Conservation (phyloP, 2,888 invertebrate genomes). For the Malthinus flaveolus region DNA sequence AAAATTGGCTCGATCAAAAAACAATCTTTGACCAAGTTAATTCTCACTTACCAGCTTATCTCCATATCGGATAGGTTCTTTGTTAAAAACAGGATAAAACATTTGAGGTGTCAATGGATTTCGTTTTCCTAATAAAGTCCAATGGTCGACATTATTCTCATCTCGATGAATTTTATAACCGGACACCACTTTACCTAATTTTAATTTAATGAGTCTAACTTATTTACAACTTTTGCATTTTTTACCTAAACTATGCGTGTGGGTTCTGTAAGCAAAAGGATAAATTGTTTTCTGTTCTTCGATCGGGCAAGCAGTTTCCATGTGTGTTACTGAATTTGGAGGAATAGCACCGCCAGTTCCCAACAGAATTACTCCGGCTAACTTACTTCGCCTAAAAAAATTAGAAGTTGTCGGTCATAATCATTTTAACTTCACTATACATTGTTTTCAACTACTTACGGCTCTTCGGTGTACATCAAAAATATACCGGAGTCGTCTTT, state of each 20-base stretch:
- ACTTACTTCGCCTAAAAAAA: conserved; percentile 71
- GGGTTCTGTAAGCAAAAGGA: conserved; percentile 94
- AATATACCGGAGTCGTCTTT: conserved; percentile 85
- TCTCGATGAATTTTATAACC: conserved; percentile 75
- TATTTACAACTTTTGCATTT: background rate
- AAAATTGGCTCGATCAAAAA: background rate
- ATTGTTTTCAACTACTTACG: conserved; percentile 57
- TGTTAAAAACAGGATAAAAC: conserved; percentile 83
- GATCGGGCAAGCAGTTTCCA: conserved; percentile 90
- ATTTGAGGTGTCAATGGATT: conserved; percentile 90
- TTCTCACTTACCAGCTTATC: conserved; percentile 65
- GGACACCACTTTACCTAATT: conserved; percentile 75
- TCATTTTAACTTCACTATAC: background rate
- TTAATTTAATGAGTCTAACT: conserved; percentile 16
- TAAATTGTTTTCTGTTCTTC: conserved; percentile 80
- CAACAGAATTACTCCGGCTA: conserved; percentile 89
- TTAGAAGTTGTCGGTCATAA: background rate
- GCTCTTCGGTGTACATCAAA: conserved; percentile 74
- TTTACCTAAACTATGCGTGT: conserved; percentile 86
- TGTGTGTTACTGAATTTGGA: conserved; percentile 70
- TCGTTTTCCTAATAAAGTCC: conserved; percentile 84
- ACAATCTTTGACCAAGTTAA: background rate
- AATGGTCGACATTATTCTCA: conserved; percentile 63
- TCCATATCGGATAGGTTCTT: conserved; percentile 65
- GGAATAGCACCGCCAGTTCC: conserved; percentile 85